Evolutionary conservation across 53 echinoderm and acorn worm species (phyloP).

Genomic region (Echinometra lucunter): DNA sequence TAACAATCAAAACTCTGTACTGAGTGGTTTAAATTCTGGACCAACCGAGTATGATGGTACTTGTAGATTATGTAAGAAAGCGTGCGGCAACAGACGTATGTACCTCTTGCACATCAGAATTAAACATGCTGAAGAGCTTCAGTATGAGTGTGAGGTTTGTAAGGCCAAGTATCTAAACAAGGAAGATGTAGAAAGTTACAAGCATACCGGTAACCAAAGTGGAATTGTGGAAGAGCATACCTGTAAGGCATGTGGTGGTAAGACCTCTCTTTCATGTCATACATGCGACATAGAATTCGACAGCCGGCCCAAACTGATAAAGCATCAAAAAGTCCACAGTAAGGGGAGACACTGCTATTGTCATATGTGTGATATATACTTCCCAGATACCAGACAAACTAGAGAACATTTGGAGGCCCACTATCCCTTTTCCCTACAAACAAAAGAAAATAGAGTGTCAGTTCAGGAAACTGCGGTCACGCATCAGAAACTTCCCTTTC

Average conservation of each 20-base stretch:
- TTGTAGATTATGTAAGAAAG: slow-evolving; percentile 37
- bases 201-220: no score
- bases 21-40: background rate
- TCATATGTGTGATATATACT: slow-evolving; percentile 35
- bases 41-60: background rate
- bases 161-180: background rate
- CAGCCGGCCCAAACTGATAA: background rate
- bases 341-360: slow-evolving; percentile 3
- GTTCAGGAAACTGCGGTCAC: background rate
- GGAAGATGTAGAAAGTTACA: slow-evolving; percentile 11
- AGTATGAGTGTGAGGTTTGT: background rate
- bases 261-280: background rate
- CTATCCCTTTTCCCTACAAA: background rate
- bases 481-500: background rate
- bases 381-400: background rate
- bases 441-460: background rate
- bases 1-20: background rate
- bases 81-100: background rate
- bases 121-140: slow-evolving; percentile 35
- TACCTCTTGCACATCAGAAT: slow-evolving; percentile 22
- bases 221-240: background rate
- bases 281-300: slow-evolving; percentile 12
- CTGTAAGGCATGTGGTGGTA: background rate
- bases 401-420: slow-evolving; percentile 2
- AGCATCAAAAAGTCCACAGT: slow-evolving; percentile 30